These are phyloP conservation scores for Smithornis capensis DNA, from an alignment of 2,113 vertebrate genomes.

Conservation along the genomic window DNA sequence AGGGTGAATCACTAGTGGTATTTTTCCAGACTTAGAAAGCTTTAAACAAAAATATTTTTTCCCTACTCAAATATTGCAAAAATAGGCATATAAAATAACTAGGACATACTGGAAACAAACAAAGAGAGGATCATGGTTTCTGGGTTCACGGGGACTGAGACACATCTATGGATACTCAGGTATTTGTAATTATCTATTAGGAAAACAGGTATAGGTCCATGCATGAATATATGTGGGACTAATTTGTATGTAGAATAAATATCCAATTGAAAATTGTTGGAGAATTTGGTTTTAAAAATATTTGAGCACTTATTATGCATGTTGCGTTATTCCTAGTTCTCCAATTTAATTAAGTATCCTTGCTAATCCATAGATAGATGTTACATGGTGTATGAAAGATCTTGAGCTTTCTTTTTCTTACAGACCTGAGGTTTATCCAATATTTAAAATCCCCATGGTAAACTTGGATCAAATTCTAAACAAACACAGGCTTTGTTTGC, in stretches of 20 bases:
- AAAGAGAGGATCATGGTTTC: background rate
- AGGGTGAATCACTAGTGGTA: background rate
- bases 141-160: background rate
- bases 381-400: background rate
- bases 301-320: background rate
- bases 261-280: background rate
- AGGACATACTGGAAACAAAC: background rate
- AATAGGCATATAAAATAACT: background rate
- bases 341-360: background rate
- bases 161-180: background rate
- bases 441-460: background rate
- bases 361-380: background rate
- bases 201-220: background rate
- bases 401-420: background rate
- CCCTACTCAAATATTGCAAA: background rate
- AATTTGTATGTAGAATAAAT: background rate
- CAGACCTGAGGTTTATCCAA: background rate
- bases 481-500: background rate
- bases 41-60: background rate
- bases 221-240: rapidly evolving
- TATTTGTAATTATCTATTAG: background rate
- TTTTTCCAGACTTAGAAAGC: background rate
- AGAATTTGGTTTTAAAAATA: background rate
- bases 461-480: background rate
- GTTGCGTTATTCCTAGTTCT: background rate